These are phyloP conservation scores for Podotricha telesiphe DNA, from an alignment of 2,888 invertebrate genomes.

Conservation along the genomic window DNA sequence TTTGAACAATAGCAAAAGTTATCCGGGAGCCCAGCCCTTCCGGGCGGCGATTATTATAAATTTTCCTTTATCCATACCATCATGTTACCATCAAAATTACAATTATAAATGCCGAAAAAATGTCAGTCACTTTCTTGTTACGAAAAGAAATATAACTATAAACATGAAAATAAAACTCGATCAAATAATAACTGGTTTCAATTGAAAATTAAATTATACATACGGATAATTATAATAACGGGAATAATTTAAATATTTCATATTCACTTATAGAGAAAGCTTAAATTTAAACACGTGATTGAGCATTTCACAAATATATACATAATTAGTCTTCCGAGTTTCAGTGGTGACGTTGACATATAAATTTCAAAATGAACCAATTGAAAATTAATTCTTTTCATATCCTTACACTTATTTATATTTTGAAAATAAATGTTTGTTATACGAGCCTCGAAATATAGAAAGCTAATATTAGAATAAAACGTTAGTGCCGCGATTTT, in stretches of 20 bases:
- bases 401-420: not conserved
- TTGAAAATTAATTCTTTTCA: not conserved
- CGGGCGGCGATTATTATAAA: slow-evolving; percentile 6
- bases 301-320: slow-evolving; percentile 25
- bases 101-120: slow-evolving; percentile 8
- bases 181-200: not conserved
- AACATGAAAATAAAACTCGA: not conserved
- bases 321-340: slow-evolving; percentile 14
- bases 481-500: not conserved
- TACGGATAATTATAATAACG: not conserved
- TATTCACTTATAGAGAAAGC: slow-evolving; percentile 12
- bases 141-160: not conserved
- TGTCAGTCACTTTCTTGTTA: slow-evolving; percentile 1
- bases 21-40: not conserved
- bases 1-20: not conserved
- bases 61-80: not conserved
- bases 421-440: not conserved
- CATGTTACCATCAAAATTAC: not conserved
- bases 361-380: too few species aligned
- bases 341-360: not conserved
- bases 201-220: not conserved
- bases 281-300: slow-evolving; percentile 20
- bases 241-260: not conserved
- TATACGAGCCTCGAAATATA: not conserved
- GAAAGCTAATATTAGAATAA: not conserved